A percentile compares a stretch with the other conserved stretches of the same genome.
These are phyloP conservation scores for Gobionotothen gibberifrons DNA, from an alignment of 2,797 vertebrate genomes.

Conservation along the genomic window DNA sequence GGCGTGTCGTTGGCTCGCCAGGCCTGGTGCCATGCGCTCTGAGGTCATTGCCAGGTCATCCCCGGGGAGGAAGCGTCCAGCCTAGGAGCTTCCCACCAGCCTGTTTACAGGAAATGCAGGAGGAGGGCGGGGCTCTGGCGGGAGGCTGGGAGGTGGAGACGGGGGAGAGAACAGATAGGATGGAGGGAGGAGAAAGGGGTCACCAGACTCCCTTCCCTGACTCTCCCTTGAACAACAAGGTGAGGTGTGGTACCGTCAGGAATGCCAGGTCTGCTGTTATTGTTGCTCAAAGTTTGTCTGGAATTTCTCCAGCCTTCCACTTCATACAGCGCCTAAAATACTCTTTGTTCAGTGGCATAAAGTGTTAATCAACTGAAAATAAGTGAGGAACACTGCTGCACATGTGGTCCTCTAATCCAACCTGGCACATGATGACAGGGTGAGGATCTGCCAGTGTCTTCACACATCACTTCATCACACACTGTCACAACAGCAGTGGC, in stretches of 20 bases:
- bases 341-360: background rate
- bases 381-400: background rate
- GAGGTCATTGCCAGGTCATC: slow-evolving; percentile 91
- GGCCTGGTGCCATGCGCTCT: slow-evolving; percentile 80
- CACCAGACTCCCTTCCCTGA: slow-evolving; percentile 58
- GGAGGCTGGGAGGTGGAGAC: slow-evolving; percentile 72
- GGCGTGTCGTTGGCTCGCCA: slow-evolving; percentile 77
- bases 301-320: slow-evolving; percentile 18
- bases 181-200: slow-evolving; percentile 54
- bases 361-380: slow-evolving; percentile 19
- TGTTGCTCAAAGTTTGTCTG: slow-evolving; percentile 51
- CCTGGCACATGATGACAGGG: background rate
- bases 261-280: slow-evolving; percentile 73
- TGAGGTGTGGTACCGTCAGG: slow-evolving; percentile 77
- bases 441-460: slow-evolving; percentile 11
- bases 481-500: slow-evolving; percentile 24
- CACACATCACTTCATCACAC: slow-evolving; percentile 35
- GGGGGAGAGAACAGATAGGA: slow-evolving; percentile 64
- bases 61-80: slow-evolving; percentile 90
- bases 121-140: slow-evolving; percentile 77
- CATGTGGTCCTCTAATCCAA: background rate
- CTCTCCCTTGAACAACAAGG: slow-evolving; percentile 76
- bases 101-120: slow-evolving; percentile 98
- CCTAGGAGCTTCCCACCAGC: slow-evolving; percentile 80
- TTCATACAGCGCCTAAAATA: background rate